A percentile compares a stretch with the other conserved stretches of the same genome.
Conservation (phyloP, 2,888 invertebrate species). For the Syrista parreyssii region DNA sequence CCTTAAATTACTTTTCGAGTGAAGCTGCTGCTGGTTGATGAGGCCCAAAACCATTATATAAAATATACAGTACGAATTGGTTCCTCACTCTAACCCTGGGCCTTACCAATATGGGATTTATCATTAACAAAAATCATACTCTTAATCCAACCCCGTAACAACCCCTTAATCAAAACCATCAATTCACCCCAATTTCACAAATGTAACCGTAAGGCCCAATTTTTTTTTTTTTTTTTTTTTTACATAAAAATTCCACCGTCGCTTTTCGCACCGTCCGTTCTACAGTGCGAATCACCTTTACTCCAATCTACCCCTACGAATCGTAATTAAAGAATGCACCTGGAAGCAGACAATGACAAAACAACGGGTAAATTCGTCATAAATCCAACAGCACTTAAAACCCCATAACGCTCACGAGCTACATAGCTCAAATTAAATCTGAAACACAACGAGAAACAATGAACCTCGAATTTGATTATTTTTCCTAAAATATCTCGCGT, state of each 20-base stretch:
- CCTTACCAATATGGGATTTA: too few relatives aligned
- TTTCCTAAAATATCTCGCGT: neutral
- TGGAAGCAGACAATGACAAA: neutral
- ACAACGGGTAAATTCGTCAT: neutral
- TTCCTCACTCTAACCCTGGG: neutral
- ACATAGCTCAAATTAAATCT: neutral
- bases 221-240: too few relatives aligned
- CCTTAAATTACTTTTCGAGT: conserved; percentile 55
- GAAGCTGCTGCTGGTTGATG: conserved; percentile 9
- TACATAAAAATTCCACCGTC: too few relatives aligned
- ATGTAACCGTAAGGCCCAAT: too few relatives aligned
- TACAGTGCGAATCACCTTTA: neutral
- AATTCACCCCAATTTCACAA: too few relatives aligned
- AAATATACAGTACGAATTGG: neutral
- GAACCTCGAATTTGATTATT: neutral
- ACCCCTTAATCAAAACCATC: too few relatives aligned
- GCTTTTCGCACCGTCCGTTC: neutral
- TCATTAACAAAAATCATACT: too few relatives aligned
- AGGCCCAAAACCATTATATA: neutral
- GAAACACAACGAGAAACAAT: neutral
- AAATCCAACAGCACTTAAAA: neutral
- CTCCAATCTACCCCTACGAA: neutral
- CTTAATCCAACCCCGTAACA: too few relatives aligned
- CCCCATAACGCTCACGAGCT: neutral
- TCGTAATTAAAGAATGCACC: neutral